phyloP scores from a whole-genome alignment of 2,888 invertebrate species.

The Argynnis bischoffii region DNA sequence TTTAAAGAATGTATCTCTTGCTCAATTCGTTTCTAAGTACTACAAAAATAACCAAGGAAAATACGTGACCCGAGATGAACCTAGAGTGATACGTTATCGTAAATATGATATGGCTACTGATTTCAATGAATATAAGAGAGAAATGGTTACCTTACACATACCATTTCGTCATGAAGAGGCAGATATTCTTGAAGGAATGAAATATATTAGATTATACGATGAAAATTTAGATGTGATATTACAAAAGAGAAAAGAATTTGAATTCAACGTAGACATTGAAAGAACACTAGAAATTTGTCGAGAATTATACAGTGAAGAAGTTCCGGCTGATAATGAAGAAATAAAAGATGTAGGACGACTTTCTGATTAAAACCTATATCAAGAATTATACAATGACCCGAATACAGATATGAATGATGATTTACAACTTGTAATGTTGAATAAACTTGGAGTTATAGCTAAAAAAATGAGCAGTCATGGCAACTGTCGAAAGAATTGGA shows the following conservation, averaged over 20 bases:
- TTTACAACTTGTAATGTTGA: not conserved
- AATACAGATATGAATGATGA: not conserved
- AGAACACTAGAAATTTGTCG: conserved; percentile 45
- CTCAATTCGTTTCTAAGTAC: conserved; percentile 50
- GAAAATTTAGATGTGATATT: conserved; percentile 48
- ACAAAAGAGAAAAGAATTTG: conserved; percentile 47
- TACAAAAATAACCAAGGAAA: conserved; percentile 28
- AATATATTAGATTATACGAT: conserved; percentile 43
- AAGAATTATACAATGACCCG: not conserved
- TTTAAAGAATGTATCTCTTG: conserved; percentile 48
- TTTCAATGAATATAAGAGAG: conserved; percentile 50
- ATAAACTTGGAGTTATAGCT: conserved; percentile 13
- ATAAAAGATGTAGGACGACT: not conserved
- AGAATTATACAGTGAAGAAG: conserved; percentile 30
- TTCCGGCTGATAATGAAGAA: conserved; percentile 10
- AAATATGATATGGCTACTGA: conserved; percentile 52
- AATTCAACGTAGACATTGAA: conserved; percentile 50
- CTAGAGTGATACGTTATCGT: conserved; percentile 32
- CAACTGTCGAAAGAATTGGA: no score
- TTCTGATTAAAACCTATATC: not conserved
- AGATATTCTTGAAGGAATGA: conserved; percentile 32
- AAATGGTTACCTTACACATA: conserved; percentile 40
- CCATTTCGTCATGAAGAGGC: conserved; percentile 35
- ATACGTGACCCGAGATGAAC: conserved; percentile 10
- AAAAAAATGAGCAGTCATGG: not conserved